Evolutionary conservation across 2,888 invertebrate species (phyloP).

Genomic region (Philhelius pedissequus): DNA sequence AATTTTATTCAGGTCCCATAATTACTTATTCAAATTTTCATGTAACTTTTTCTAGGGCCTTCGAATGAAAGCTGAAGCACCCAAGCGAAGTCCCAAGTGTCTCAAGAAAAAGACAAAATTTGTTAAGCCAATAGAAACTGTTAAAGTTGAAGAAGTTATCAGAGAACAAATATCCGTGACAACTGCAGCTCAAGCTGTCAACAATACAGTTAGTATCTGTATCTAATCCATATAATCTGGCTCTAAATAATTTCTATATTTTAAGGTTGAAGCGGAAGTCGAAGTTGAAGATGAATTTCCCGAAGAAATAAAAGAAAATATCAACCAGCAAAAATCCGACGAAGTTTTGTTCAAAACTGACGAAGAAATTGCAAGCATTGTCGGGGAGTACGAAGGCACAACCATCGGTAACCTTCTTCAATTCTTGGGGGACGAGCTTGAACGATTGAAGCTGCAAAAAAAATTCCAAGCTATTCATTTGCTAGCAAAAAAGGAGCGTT

Average conservation of each 20-base stretch:
- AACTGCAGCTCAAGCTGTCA: background rate
- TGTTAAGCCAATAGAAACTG: background rate
- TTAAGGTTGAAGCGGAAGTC: background rate
- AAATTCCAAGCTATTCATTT: conserved; percentile 88
- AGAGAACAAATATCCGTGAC: background rate
- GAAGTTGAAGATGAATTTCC: conserved; percentile 68
- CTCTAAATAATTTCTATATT: background rate
- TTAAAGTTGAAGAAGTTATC: background rate
- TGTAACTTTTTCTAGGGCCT: conserved; percentile 65
- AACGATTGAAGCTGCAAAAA: conserved; percentile 87
- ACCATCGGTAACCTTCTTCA: conserved; percentile 86
- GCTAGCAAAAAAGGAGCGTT: conserved; percentile 87
- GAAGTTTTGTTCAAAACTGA: conserved; percentile 70
- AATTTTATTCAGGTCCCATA: background rate
- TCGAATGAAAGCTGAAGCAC: conserved; percentile 70
- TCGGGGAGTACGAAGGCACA: conserved; percentile 85
- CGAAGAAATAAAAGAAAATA: conserved; percentile 71
- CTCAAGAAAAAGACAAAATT: conserved; percentile 66
- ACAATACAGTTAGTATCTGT: background rate
- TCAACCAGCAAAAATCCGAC: conserved; percentile 74
- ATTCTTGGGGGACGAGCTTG: conserved; percentile 88
- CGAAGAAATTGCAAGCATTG: conserved; percentile 80
- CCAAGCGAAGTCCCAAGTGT: conserved; percentile 73
- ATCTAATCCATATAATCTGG: background rate
- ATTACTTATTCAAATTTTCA: background rate